Base-by-base conservation (phyloP, 2,888 invertebrate species). In the Trachelus iudaicus region DNA sequence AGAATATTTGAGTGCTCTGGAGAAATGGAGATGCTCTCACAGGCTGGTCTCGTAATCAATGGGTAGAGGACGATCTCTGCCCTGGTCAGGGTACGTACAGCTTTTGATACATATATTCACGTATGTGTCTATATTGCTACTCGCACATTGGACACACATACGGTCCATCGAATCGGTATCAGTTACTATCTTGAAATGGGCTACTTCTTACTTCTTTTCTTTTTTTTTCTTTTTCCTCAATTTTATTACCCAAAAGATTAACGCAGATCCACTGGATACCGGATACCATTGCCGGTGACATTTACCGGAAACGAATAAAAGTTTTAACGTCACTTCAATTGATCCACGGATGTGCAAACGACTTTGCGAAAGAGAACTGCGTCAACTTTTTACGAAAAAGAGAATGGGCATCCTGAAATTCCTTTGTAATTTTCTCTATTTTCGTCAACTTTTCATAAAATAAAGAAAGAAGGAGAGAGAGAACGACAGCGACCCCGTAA, bases 21-120 rank as follows among this genome's bases (percentile, higher is more conserved):
- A 56, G 56, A 56, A 56, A 56, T 56, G 56, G 56, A 56, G 56
- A 56, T 75, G 75, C 76, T 73, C 75, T 35, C 68, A 74, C 75
- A 73, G 74, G 81, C 77, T 79, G 81, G 77, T 85, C 82, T 83
- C 81, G 84, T 87, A 86, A 88, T 89, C 88, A 87, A 88, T 87
- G 87, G 82, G 81, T 84, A 81, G 84, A 15, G 77, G 82, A 81
- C 84, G 81, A 85, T 83, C 81, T 83, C 83, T 83, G 83, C 81
- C 81, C 79, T 82, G 79, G 23, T 69, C 78, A 34, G 76, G 75
- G 69, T 69, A 69, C 75, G n/a, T 31, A 69, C 69, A 31, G 75
- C 69, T 56, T 69, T 69, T 56, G 69, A 35, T 71, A 56, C 73
- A 23, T 73, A 73, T 34, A 13, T 76, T 33, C 31, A 11, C 23